Evolutionary conservation across 2,797 vertebrate species (phyloP), one percentile per base, ranked within the genome.

Genomic region (Myotis vivesi): DNA sequence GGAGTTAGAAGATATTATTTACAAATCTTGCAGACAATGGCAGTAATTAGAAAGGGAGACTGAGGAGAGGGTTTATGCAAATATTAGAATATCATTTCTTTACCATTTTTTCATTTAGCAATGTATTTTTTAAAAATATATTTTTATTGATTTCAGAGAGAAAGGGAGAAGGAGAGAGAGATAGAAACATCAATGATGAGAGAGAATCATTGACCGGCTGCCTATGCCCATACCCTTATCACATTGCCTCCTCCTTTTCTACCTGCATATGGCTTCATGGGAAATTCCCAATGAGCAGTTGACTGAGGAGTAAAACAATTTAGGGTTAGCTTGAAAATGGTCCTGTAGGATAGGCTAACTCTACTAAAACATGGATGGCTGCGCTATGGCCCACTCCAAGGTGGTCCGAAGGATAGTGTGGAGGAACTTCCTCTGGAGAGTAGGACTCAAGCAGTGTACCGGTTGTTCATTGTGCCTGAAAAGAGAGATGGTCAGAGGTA

Each of bases 1-100:
- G 25, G 69, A 59, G 7, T 89, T 89, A 85, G 41, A 53, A 73
- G 9, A 8, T 57, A 46, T 30, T 55, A 28, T 49, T 85, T 80
- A 46, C 62, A 87, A 69, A 20, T 94, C 38, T 87, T 79, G 33
- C 23, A 57, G n/a, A 87, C 53, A 92, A 84, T 72, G 44, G 23
- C 28, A 92, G 66, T 59, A 44, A 44, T 89, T 84, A 51, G 33
- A 80, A 81, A 53, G 53, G 19, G 66, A 81, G 36, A 57, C 38
- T 36, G 51, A 57, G 36, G 53, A 82, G n/a, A 59, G 6, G 20
- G 1, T 23, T 41, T 59, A 83, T 75, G n/a, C 49, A 80, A 85
- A 64, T 72, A 76, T 83, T 93, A 92, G 11, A 73, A 46, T 79
- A 73, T 49, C 5, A 19, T 83, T 87, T 93, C 36, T 92, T 83